Conservation (phyloP, 2,797 vertebrate species). For the Falco cherrug region DNA sequence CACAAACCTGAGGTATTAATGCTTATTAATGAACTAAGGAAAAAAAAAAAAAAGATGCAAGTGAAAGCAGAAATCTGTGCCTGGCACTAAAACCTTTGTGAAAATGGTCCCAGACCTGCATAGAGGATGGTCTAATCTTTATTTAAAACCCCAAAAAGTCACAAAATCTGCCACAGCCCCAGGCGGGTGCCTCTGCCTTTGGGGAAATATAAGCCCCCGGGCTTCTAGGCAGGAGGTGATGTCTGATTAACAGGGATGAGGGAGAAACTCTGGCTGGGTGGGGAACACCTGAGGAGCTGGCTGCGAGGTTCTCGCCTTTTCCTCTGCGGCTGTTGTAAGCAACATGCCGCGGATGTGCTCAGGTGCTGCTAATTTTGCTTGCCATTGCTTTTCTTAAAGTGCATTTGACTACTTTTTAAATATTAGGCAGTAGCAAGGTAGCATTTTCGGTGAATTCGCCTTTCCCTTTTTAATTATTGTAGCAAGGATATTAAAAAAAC, state of each 20-base stretch:
- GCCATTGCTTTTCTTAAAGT: neutral
- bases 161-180: neutral
- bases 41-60: neutral
- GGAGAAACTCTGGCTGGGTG: neutral
- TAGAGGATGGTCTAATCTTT: neutral
- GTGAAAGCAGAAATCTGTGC: neutral
- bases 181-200: neutral
- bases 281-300: neutral
- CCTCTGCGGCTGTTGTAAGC: neutral
- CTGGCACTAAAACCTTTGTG: neutral
- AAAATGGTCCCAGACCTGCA: neutral
- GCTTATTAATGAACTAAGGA: slow-evolving; percentile 19
- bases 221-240: accelerated
- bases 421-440: neutral
- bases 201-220: neutral
- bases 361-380: neutral
- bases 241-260: neutral
- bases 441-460: neutral
- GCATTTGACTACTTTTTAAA: neutral
- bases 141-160: neutral
- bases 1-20: neutral
- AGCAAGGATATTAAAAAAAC: neutral
- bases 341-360: accelerated
- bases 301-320: neutral
- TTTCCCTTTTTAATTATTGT: neutral